phyloP scores from a whole-genome alignment of 2,888 invertebrate species.

The Pristionchus fissidentatus region DNA sequence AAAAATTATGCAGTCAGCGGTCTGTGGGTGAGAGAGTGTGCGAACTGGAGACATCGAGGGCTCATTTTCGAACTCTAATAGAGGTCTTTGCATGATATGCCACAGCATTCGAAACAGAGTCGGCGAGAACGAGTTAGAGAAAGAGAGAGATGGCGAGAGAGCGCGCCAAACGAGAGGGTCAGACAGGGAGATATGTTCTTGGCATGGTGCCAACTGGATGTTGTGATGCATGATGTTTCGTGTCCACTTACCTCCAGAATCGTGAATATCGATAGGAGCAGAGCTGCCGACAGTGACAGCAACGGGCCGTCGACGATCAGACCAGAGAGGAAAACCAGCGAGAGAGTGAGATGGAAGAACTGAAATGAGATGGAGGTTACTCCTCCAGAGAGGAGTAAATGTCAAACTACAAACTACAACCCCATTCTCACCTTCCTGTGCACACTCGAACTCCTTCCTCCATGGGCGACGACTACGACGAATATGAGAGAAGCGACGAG shows the following conservation, averaged over 20 bases:
- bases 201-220: too few relatives aligned
- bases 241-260: conserved; percentile 66
- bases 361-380: conserved; percentile 55
- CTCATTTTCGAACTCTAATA: too few relatives aligned
- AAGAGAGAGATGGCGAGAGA: too few relatives aligned
- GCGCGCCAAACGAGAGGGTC: too few relatives aligned
- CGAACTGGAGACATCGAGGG: too few relatives aligned
- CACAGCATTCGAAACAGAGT: too few relatives aligned
- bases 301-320: conserved; percentile 61
- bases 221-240: not conserved
- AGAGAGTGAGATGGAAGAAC: conserved; percentile 74
- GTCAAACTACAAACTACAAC: not conserved
- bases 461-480: conserved; percentile 55
- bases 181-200: too few relatives aligned
- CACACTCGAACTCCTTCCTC: conserved; percentile 7
- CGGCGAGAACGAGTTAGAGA: too few relatives aligned
- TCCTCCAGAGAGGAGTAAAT: not conserved
- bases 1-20: too few relatives aligned
- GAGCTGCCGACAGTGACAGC: conserved; percentile 65
- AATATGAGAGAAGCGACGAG: conserved; percentile 67
- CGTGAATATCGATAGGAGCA: conserved; percentile 69
- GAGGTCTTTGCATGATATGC: not conserved
- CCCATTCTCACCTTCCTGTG: conserved; percentile 32
- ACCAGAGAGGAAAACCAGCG: conserved; percentile 69
- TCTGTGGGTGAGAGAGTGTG: too few relatives aligned